Conservation (phyloP, 53 echinoderm and acorn worm genomes). For the Apostichopus leukothele region DNA sequence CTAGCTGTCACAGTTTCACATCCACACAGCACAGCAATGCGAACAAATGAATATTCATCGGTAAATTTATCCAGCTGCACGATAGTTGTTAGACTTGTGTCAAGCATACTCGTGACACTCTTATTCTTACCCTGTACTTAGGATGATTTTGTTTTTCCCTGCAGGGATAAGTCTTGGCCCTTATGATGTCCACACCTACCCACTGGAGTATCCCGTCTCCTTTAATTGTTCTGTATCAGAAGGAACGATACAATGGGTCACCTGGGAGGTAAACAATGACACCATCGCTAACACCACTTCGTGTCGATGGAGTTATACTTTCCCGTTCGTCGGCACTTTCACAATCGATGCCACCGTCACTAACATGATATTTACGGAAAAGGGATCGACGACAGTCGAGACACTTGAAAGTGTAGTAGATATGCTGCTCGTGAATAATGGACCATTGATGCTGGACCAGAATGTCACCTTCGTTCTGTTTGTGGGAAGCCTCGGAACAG, state of each 20-base stretch:
- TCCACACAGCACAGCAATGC: too few species aligned
- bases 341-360: conserved; percentile 46
- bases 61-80: too few species aligned
- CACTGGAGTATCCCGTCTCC: conserved; percentile 63
- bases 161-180: neutral
- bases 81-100: too few species aligned
- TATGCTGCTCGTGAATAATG: conserved; percentile 73
- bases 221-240: conserved; percentile 41
- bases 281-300: conserved; percentile 1
- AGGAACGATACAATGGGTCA: conserved; percentile 67
- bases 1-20: too few species aligned
- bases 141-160: neutral
- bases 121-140: too few species aligned
- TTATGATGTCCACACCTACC: conserved; percentile 13
- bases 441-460: conserved; percentile 58
- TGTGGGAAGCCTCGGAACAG: conserved; percentile 56
- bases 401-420: conserved; percentile 61
- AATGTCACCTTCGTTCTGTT: conserved; percentile 69
- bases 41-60: too few species aligned
- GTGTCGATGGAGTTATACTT: conserved; percentile 38
- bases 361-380: conserved; percentile 58
- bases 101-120: too few species aligned
- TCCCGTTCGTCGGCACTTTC: conserved; percentile 50
- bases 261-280: conserved; percentile 59
- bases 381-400: conserved; percentile 8